These are phyloP conservation scores for Polyploca ridens DNA, from an alignment of 2,888 invertebrate species.

Conservation along the genomic window DNA sequence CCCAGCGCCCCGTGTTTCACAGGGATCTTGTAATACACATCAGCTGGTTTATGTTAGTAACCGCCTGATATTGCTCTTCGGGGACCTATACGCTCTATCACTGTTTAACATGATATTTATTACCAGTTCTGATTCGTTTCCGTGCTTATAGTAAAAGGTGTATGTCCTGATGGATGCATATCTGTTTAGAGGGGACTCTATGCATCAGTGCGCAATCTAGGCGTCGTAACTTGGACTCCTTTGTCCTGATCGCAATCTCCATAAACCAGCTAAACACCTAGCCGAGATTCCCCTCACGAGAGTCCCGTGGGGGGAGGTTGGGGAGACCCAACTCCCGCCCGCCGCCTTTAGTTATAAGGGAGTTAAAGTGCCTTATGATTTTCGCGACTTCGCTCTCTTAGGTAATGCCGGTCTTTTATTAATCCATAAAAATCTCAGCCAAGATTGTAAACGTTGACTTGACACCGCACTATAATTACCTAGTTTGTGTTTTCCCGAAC, in stretches of 20 bases:
- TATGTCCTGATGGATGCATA: constrained; percentile 41
- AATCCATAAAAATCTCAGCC: constrained; percentile 65
- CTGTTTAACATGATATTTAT: constrained; percentile 11
- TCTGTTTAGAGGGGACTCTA: constrained; percentile 58
- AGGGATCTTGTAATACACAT: constrained; percentile 13
- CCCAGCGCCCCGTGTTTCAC: constrained; percentile 9
- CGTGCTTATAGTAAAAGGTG: constrained; percentile 15
- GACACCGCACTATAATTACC: constrained; percentile 53
- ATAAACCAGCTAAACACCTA: constrained; percentile 83
- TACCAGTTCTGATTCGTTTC: not conserved
- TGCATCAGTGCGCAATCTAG: constrained; percentile 74
- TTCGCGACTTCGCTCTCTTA: constrained; percentile 54
- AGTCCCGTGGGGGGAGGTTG: constrained; percentile 37
- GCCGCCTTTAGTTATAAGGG: constrained; percentile 56
- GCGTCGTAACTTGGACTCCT: constrained; percentile 75
- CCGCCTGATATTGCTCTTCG: constrained; percentile 9
- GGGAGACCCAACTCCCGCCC: constrained; percentile 26
- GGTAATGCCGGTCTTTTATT: constrained; percentile 63
- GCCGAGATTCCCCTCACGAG: constrained; percentile 68
- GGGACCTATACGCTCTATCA: constrained; percentile 11
- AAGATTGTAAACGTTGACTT: constrained; percentile 50
- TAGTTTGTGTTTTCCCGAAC: constrained; percentile 22
- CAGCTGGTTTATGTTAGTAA: constrained; percentile 14
- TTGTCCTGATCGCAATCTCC: constrained; percentile 82
- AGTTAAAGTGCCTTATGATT: constrained; percentile 75